phyloP scores from a whole-genome alignment of 2,888 invertebrate species.

The Macrosiphum euphorbiae region DNA sequence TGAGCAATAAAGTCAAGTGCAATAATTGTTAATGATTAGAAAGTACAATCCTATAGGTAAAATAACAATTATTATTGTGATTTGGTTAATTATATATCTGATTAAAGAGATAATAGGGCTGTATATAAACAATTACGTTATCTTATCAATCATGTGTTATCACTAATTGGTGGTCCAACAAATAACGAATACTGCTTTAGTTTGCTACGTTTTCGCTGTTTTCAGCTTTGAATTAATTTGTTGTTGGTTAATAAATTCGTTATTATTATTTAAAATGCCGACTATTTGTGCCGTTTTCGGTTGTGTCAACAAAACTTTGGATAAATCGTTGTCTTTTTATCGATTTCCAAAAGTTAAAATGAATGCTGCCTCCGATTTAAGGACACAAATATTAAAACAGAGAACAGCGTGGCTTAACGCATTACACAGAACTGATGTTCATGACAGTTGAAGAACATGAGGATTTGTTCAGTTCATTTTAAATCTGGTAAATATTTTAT shows the following conservation, averaged over 20 bases:
- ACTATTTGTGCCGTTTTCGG: conserved; percentile 20
- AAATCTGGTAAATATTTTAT: conserved; percentile 41
- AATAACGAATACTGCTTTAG: too few species aligned
- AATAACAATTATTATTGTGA: too few species aligned
- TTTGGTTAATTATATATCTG: too few species aligned
- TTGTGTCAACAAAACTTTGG: conserved; percentile 5
- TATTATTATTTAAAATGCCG: conserved; percentile 16
- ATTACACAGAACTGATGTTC: conserved; percentile 28
- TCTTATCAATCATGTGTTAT: too few species aligned
- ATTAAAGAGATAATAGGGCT: too few species aligned
- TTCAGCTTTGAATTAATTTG: neutral
- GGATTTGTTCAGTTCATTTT: conserved; percentile 35
- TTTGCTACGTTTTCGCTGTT: neutral
- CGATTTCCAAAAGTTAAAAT: conserved; percentile 18
- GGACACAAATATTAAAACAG: neutral
- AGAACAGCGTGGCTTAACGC: neutral
- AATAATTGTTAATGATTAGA: too few species aligned
- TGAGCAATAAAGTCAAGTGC: too few species aligned
- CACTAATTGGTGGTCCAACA: too few species aligned
- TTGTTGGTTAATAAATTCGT: neutral
- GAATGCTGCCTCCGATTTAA: conserved; percentile 29
- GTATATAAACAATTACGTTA: too few species aligned
- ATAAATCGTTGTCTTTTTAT: conserved; percentile 25
- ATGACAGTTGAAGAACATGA: neutral
- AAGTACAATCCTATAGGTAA: too few species aligned